Evolutionary conservation across 1,140 invertebrate genomes (phyloP), one percentile per base, ranked within the genome.

Genomic region (Temnothorax longispinosus): DNA sequence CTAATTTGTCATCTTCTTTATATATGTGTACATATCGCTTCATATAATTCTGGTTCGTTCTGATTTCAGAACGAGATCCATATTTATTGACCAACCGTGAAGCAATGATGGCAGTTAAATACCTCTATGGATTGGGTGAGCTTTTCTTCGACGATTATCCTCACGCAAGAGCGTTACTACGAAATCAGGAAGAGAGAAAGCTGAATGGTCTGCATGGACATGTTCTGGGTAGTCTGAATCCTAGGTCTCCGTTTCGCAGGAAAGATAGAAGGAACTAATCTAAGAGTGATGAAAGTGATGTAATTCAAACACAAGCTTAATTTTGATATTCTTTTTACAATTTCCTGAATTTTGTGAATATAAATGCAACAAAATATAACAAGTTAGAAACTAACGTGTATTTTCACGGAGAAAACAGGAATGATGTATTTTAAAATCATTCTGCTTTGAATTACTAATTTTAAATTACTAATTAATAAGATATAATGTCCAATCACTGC

Each of bases 141-240:
- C 92, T 97, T 11, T 97, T 96, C 93, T 97, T 96, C 89, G 94
- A 96, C 65, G 96, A 97, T 64, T 96, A 96, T 87, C 97, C 96
- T 1, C 97, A 97, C 86, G 95, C 96, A n/a, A 92, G 95, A 85
- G 96, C 96, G 0, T 86, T 97, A 8, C 92, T 97, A 1, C 94
- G 94, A 54, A 96, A 97, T 89, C 96, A 97, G 90, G 94, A 96
- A 80, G 92, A 96, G n/a, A 94, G 97, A 77, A 87, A 93, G 21
- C 85, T 92, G 18, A 97, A 97, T 89, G 96, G 96, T 32, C 93
- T 97, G 1, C 92, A 95, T 41, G 96, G 95, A 1, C 95, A 97
- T 88, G 91, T 96, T 27, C 93, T 97, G 13, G 96, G 96, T 3
- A 97, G 96, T 88, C 94, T 97, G 89, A 96, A 96, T 86, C 92